Conservation (phyloP, 2,113 vertebrate genomes). For the Antigone vipio region DNA sequence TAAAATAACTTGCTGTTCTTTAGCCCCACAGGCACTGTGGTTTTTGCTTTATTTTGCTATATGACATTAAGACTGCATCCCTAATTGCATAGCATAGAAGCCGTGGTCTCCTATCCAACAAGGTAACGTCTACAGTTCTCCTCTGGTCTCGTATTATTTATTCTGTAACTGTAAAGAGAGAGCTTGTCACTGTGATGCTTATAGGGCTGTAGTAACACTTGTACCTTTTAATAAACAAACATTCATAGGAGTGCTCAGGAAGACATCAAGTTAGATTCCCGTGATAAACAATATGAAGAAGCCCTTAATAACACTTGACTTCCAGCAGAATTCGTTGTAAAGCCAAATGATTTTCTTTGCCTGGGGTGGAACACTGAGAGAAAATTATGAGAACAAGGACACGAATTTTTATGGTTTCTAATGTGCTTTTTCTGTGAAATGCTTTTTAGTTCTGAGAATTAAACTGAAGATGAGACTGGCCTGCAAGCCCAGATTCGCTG, state of each 20-base stretch:
- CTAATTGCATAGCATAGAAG: background rate
- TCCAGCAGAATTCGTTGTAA: background rate
- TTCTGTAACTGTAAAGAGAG: background rate
- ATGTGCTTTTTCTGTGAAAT: background rate
- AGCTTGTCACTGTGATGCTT: background rate
- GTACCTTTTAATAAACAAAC: conserved; percentile 50
- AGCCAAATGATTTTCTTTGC: conserved; percentile 35
- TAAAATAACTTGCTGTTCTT: background rate
- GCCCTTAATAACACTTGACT: conserved; percentile 2
- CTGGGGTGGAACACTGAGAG: background rate
- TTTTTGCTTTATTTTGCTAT: background rate
- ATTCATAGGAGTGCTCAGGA: background rate
- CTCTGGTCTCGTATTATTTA: background rate
- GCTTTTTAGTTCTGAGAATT: background rate
- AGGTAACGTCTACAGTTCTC: background rate
- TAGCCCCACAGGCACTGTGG: background rate
- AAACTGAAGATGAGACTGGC: background rate
- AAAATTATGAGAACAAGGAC: background rate
- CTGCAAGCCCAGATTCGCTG: background rate
- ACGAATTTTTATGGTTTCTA: background rate
- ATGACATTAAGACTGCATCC: background rate
- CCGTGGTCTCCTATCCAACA: background rate
- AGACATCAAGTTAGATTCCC: background rate
- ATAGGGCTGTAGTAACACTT: conserved; percentile 3
- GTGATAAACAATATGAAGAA: background rate